A percentile compares a stretch with the other conserved stretches of the same genome.
Conservation (phyloP, 2,113 vertebrate species). For the Ardeotis arabs region DNA sequence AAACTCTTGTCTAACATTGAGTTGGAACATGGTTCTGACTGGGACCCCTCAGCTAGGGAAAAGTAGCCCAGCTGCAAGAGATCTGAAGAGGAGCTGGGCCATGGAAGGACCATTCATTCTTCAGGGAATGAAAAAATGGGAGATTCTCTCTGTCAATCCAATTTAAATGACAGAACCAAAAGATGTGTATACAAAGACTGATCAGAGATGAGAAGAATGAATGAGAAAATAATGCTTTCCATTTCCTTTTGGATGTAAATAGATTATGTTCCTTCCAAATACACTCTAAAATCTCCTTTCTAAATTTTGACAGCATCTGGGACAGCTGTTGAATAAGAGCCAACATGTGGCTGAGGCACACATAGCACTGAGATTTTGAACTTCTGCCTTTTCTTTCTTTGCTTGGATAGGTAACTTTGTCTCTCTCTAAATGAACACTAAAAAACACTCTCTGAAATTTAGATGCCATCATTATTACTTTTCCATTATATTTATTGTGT, state of each 20-base stretch:
- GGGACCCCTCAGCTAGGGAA: background rate
- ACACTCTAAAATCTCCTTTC: background rate
- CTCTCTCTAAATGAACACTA: background rate
- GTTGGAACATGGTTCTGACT: background rate
- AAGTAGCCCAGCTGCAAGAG: accelerated
- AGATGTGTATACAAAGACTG: background rate
- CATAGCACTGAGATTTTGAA: background rate
- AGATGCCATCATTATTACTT: background rate
- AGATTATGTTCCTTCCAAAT: background rate
- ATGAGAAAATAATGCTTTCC: background rate
- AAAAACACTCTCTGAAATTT: background rate
- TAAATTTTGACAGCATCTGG: slow-evolving; percentile 8
- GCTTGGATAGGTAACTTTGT: background rate
- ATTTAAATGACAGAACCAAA: background rate
- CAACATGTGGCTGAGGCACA: background rate
- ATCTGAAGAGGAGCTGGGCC: background rate
- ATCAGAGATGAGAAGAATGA: background rate
- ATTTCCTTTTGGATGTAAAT: background rate
- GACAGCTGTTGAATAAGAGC: background rate
- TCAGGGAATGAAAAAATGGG: background rate
- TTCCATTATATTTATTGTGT: background rate
- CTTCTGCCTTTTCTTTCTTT: background rate
- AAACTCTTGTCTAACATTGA: background rate
- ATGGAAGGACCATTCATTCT: background rate
- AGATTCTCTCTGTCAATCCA: background rate